Evolutionary conservation across 1,140 invertebrate genomes (phyloP).

Genomic region (Cepaea nemoralis): DNA sequence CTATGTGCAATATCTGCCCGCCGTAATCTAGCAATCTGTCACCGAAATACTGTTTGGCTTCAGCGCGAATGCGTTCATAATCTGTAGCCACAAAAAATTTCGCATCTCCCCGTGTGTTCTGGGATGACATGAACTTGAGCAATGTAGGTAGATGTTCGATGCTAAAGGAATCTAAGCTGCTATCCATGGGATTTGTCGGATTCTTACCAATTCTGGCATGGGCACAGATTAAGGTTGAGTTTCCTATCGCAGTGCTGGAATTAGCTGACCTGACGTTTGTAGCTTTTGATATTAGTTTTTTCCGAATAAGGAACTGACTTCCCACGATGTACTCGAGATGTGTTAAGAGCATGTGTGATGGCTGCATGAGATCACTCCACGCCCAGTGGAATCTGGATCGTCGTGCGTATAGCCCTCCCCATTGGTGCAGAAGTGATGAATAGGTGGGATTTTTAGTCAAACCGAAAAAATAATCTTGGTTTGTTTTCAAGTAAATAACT

Average conservation of each 20-base stretch:
- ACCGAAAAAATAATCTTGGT: slow-evolving; percentile 27
- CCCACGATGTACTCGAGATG: slow-evolving; percentile 8
- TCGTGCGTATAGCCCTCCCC: background rate
- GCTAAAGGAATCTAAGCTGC: background rate
- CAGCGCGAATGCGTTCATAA: slow-evolving; percentile 33
- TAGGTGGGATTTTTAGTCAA: slow-evolving; percentile 27
- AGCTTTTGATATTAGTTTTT: background rate
- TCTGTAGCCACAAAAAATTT: slow-evolving; percentile 52
- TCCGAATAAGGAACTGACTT: background rate
- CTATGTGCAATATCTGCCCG: slow-evolving; percentile 48
- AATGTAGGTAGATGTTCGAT: slow-evolving; percentile 32
- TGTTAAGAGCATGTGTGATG: background rate
- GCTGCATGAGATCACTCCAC: slow-evolving; percentile 32
- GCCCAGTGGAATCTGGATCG: slow-evolving; percentile 16
- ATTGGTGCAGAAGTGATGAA: background rate
- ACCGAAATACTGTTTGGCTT: slow-evolving; percentile 38
- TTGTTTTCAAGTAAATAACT: slow-evolving; percentile 45
- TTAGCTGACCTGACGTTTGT: no score
- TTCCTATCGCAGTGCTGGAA: background rate
- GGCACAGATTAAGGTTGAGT: slow-evolving; percentile 44
- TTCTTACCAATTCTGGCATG: slow-evolving; percentile 53
- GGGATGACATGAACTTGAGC: slow-evolving; percentile 42
- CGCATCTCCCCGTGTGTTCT: slow-evolving; percentile 14
- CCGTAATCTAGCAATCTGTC: slow-evolving; percentile 34
- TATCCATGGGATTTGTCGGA: slow-evolving; percentile 44